phyloP scores from a whole-genome alignment of 35 echinoderm and acorn worm species.

The Diadema setosum region DNA sequence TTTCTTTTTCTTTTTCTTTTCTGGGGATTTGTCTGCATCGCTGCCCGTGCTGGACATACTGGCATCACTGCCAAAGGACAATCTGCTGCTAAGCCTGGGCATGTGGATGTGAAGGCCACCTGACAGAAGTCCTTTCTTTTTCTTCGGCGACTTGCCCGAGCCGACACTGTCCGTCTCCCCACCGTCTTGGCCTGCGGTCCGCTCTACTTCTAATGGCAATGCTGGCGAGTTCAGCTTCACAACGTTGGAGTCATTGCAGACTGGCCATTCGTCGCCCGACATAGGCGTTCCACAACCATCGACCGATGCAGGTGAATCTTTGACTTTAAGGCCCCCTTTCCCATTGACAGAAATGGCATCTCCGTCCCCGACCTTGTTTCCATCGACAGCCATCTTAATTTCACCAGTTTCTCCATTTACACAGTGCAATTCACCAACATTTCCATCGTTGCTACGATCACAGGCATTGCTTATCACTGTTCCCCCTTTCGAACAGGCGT shows the following conservation, averaged over 20 bases:
- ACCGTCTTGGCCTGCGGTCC: neutral
- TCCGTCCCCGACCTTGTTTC: no score
- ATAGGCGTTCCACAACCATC: neutral
- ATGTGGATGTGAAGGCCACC: constrained; percentile 6
- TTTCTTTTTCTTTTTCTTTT: constrained; percentile 11
- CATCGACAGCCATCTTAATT: no score
- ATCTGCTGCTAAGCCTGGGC: neutral
- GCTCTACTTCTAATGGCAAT: neutral
- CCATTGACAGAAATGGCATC: neutral
- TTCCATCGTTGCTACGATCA: neutral
- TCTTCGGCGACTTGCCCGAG: neutral
- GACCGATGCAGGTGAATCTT: neutral
- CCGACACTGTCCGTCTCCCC: neutral
- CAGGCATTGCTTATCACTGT: no score
- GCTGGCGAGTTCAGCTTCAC: neutral
- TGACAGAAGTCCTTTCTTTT: constrained; percentile 5
- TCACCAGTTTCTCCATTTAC: neutral
- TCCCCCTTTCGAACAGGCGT: neutral
- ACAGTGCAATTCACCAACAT: neutral
- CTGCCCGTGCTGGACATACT: neutral
- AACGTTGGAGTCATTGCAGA: neutral
- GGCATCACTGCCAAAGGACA: neutral
- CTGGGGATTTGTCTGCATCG: neutral
- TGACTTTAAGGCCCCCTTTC: neutral
- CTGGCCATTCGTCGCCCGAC: neutral